Percentiles rank a stretch among this genome's conserved stretches.
phyloP scores from a whole-genome alignment of 1,140 invertebrate genomes.

The Drosophila albomicans region DNA sequence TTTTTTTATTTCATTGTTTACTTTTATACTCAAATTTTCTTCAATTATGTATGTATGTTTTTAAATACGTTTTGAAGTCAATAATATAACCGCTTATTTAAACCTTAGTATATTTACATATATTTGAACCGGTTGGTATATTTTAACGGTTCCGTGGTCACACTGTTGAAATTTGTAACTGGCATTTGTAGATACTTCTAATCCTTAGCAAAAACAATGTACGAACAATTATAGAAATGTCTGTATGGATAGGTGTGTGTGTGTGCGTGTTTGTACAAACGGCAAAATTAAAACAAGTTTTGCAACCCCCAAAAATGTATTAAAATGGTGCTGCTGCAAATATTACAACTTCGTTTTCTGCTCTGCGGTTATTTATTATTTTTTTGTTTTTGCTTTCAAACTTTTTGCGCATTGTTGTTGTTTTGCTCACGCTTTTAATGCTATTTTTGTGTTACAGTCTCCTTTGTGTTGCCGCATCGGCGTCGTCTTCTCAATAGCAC shows the following conservation, averaged over 20 bases:
- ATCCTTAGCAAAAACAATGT: slow-evolving; percentile 5
- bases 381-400: slow-evolving; percentile 39
- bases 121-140: no score
- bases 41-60: no score
- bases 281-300: slow-evolving; percentile 42
- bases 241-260: not conserved
- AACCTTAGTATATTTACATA: no score
- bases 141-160: not conserved
- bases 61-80: no score
- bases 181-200: not conserved
- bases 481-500: slow-evolving; percentile 25
- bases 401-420: slow-evolving; percentile 39
- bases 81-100: no score
- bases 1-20: no score
- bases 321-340: slow-evolving; percentile 45
- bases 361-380: slow-evolving; percentile 10
- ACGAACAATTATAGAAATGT: not conserved
- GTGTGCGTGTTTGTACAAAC: slow-evolving; percentile 2
- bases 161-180: slow-evolving; percentile 6
- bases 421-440: slow-evolving; percentile 41
- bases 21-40: no score
- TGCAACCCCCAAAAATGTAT: slow-evolving; percentile 48
- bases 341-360: slow-evolving; percentile 35
- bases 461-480: slow-evolving; percentile 41
- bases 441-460: slow-evolving; percentile 55